Evolutionary conservation across 2,113 vertebrate genomes (phyloP).

Genomic region (Cichladusa arquata): DNA sequence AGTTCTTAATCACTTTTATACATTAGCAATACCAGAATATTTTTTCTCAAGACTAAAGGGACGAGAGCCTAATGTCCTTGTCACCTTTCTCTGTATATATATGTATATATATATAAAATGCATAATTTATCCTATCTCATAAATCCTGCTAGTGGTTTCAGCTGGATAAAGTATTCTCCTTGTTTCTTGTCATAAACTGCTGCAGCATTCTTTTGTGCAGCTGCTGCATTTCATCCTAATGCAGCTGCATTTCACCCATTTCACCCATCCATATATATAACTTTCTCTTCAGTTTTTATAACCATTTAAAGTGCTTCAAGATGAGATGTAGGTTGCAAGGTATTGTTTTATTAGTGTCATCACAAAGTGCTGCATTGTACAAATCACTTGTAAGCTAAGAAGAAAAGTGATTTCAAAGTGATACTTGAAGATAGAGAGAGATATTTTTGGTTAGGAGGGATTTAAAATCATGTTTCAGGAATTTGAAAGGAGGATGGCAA

Average conservation of each 20-base stretch:
- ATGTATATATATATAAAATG: neutral
- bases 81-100: neutral
- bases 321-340: constrained; percentile 11
- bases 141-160: constrained; percentile 30
- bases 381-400: constrained; percentile 31
- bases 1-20: constrained; percentile 7
- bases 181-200: constrained; percentile 53
- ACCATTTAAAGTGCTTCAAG: neutral
- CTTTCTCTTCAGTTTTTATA: constrained; percentile 47
- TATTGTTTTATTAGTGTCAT: constrained; percentile 42
- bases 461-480: neutral
- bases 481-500: neutral
- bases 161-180: constrained; percentile 41
- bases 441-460: neutral
- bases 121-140: constrained; percentile 36
- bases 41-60: constrained; percentile 14
- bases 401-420: neutral
- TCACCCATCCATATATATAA: constrained; percentile 47
- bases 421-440: neutral
- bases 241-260: constrained; percentile 41
- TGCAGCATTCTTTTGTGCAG: constrained; percentile 14
- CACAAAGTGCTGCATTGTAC: neutral
- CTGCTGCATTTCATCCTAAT: constrained; percentile 55
- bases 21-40: neutral
- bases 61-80: constrained; percentile 19